These are phyloP conservation scores for Lasius fuliginosus DNA, from an alignment of 2,888 invertebrate genomes.

Conservation along the genomic window DNA sequence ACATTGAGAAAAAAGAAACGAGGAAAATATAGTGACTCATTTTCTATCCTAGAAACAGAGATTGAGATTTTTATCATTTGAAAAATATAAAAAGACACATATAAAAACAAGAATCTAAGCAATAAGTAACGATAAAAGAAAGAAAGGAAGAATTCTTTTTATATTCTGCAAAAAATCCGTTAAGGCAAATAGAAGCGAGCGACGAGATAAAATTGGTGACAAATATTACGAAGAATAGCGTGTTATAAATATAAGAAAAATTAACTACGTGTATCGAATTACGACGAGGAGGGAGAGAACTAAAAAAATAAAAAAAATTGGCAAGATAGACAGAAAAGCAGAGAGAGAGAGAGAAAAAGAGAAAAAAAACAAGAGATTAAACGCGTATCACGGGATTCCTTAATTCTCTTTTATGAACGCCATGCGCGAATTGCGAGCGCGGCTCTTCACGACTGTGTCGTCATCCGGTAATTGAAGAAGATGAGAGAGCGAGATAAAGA, in stretches of 20 bases:
- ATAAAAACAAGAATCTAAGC: not conserved
- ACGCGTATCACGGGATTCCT: not conserved
- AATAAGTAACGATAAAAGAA: not conserved
- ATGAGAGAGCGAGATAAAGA: constrained; percentile 29
- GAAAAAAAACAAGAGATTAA: not conserved
- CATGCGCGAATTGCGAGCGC: not conserved
- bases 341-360: not conserved
- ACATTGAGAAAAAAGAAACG: not conserved
- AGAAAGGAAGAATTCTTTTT: not conserved
- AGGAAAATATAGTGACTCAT: not conserved
- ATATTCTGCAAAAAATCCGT: not conserved
- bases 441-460: not conserved
- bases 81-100: not conserved
- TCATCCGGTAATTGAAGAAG: not conserved
- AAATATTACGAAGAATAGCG: not conserved
- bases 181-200: not conserved
- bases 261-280: constrained; percentile 11
- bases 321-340: not conserved
- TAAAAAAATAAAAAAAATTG: not conserved
- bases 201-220: constrained; percentile 2
- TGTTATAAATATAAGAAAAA: constrained; percentile 13
- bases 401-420: not conserved
- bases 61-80: constrained; percentile 3
- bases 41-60: not conserved
- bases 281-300: not conserved